phyloP scores from a whole-genome alignment of 1,140 invertebrate genomes.

The Drosophila willistoni region DNA sequence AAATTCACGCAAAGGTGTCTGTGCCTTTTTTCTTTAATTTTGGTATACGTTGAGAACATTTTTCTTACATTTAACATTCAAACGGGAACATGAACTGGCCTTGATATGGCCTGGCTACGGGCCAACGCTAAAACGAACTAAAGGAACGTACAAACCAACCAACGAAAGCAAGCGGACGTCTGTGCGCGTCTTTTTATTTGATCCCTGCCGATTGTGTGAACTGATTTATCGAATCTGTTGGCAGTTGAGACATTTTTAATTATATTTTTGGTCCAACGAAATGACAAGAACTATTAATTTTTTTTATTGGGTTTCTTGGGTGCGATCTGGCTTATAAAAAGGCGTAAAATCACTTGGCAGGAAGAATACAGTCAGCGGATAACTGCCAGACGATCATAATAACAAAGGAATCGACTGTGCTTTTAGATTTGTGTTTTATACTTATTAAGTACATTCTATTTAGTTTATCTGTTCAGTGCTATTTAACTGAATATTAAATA shows the following conservation, averaged over 20 bases:
- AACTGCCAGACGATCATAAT: neutral
- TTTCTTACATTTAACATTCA: constrained; percentile 54
- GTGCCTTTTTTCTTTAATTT: constrained; percentile 7
- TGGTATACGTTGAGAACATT: constrained; percentile 56
- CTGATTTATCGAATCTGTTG: constrained; percentile 58
- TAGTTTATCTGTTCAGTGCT: too few species aligned
- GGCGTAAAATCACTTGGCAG: constrained; percentile 48
- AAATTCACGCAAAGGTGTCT: constrained; percentile 40
- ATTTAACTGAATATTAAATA: too few species aligned
- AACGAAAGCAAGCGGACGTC: neutral
- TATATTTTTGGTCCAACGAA: constrained; percentile 58
- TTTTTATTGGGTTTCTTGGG: constrained; percentile 9
- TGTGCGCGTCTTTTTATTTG: constrained; percentile 20
- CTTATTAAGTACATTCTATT: too few species aligned
- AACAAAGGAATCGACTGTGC: too few species aligned
- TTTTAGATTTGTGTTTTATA: too few species aligned
- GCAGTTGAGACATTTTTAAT: constrained; percentile 63
- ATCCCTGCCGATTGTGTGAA: constrained; percentile 53
- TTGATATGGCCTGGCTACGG: constrained; percentile 34
- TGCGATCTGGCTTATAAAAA: constrained; percentile 41
- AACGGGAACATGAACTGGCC: constrained; percentile 29
- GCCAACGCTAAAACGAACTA: constrained; percentile 25
- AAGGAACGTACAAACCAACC: neutral
- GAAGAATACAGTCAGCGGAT: neutral
- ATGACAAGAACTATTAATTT: constrained; percentile 67